Base-by-base conservation (phyloP, 2,888 invertebrate species). In the Platycheirus rosarum region DNA sequence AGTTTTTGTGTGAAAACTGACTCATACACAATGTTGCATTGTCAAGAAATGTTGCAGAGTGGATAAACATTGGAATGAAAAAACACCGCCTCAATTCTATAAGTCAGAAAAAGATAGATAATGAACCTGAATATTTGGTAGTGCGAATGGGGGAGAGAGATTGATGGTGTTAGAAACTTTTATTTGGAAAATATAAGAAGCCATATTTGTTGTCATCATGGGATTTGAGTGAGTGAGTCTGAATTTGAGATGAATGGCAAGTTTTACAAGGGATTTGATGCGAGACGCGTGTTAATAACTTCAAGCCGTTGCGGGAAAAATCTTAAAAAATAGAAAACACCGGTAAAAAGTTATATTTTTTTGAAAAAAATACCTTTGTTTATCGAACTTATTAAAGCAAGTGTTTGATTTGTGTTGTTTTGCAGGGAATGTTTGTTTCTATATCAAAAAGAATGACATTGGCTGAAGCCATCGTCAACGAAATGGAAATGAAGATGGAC, bases 171-270 rank as follows among this genome's bases (percentile, higher is more conserved):
- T 69, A 79, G 71, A 73, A 80, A 76, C 77, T 77, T 63, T 55
- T 76, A 55, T 82, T 63, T 16, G 60, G 14, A 40, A 65, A 77
- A 86, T 87, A 86, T 86, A 86, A 85, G 87, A 87, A 86, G 87
- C 87, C 87, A 87, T 87, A 86, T 87, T 87, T 87, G 86, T 86
- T 87, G 85, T 86, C 82, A 84, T 82, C 77, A 53, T 63, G 37
- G 32, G 42, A 57, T 29, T 55, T 74, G 82, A 82, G 62, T 82
- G 82, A 80, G 70, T 70, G 82, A 77, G 66, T 77, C 35, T 60
- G 55, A 18, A 42, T 63, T 49, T 76, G 66, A 71, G 55, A 82
- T 82, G 77, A 71, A 79, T 68, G 76, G 62, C 42, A 51, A 80
- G 82, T 82, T 60, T 26, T 71, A 53, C 20, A 62, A 62, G 57